Evolutionary conservation across 2,888 invertebrate species (phyloP), one percentile per base, ranked within the genome.

Genomic region (Didymodactylos carnosus): DNA sequence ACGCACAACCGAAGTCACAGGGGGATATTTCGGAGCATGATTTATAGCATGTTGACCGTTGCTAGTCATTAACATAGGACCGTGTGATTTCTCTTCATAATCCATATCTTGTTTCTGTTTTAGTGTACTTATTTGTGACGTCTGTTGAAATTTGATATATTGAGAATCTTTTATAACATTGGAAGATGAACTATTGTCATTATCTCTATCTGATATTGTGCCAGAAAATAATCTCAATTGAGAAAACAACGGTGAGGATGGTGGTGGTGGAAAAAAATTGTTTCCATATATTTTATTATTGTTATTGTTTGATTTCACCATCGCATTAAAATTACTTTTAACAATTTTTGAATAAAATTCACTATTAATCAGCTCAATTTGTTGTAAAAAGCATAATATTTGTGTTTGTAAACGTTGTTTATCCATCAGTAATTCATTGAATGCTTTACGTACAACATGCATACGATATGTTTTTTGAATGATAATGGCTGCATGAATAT

Each of bases 391-490:
- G 39, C 71, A 74, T 19, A 53, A 27, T 16, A 74, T 62, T 69
- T 74, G 74, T 35, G 43, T 71, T n/a, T 29, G 11, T 19, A 71
- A 29, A 39, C 71, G 43, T 29, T 71, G 71, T 25, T 23, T 14
- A 43, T 74, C 71, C 5, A 72, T n/a, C 46, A 62, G 53, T 27
- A 72, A 35, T 25, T 72, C 72, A 35, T 62, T 39, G 40, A 19
- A 35, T 7, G 53, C 25, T 46, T 74, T 71, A 25, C 71, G 41
- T n/a, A 72, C 43, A 19, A 53, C 16, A 71, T 71, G 71, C 4
- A 62, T 62, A 25, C 74, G 74, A 53, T 41, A 74, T 46, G 27
- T 46, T 46, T 62, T 74, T 69, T 74, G 74, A 29, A 74, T 74
- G 6, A 41, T 19, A 2, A 14, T 40, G 16, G 69, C 39, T 39